Evolutionary conservation across 1,140 invertebrate genomes (phyloP).

Genomic region (Goniozus legneri): DNA sequence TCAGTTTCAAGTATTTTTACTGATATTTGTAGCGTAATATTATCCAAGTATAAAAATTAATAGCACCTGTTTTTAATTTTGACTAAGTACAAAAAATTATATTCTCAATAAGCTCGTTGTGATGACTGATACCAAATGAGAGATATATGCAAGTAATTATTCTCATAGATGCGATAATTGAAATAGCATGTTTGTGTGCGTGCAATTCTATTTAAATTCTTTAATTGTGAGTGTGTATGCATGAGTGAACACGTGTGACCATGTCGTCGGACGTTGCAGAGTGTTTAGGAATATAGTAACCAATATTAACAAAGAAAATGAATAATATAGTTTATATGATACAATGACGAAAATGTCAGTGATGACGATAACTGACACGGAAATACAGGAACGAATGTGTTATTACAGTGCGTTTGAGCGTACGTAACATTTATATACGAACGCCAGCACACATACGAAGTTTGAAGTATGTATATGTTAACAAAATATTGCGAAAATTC

Average conservation of each 20-base stretch:
- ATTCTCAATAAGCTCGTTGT: constrained; percentile 37
- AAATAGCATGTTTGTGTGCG: constrained; percentile 17
- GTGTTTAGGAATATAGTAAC: constrained; percentile 34
- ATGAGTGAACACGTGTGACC: constrained; percentile 10
- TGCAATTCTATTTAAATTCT: constrained; percentile 30
- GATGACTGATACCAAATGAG: constrained; percentile 41
- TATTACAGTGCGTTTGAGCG: constrained; percentile 8
- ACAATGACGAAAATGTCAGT: constrained; percentile 16
- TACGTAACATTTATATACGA: neutral
- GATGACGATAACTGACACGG: constrained; percentile 29
- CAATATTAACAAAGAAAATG: constrained; percentile 25
- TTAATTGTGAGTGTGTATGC: constrained; percentile 23
- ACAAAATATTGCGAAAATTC: neutral
- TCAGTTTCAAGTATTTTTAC: constrained; percentile 32
- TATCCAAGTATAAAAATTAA: constrained; percentile 16
- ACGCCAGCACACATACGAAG: neutral
- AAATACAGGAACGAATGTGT: constrained; percentile 17
- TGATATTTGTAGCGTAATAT: constrained; percentile 23
- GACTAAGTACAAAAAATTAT: constrained; percentile 42
- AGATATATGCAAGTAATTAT: constrained; percentile 30
- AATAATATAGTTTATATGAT: constrained; percentile 26
- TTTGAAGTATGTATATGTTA: neutral
- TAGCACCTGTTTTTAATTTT: constrained; percentile 23
- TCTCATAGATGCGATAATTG: constrained; percentile 19
- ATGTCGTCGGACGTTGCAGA: constrained; percentile 17